A percentile compares a stretch with the other conserved stretches of the same genome.
These are phyloP conservation scores for Protomyctophum bolini DNA, from an alignment of 2,113 vertebrate species.

Conservation along the genomic window DNA sequence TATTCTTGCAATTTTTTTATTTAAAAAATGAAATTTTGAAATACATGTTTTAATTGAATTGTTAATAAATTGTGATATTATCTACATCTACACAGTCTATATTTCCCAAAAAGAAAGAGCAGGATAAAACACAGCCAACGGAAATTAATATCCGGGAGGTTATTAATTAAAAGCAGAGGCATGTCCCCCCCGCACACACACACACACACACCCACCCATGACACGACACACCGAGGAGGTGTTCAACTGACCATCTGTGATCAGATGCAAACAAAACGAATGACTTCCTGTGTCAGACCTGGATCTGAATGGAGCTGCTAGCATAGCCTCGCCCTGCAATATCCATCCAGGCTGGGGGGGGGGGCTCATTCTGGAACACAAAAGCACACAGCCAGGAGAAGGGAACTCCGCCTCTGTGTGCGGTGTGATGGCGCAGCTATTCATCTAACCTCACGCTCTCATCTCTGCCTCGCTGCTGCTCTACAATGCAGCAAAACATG, in stretches of 20 bases:
- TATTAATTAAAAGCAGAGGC: too few relatives aligned
- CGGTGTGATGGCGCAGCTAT: constrained; percentile 37
- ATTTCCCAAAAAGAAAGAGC: too few relatives aligned
- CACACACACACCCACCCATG: neutral
- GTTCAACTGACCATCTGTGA: constrained; percentile 44
- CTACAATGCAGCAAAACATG: constrained; percentile 26
- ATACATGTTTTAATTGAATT: too few relatives aligned
- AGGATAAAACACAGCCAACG: too few relatives aligned
- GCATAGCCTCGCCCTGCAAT: constrained; percentile 43
- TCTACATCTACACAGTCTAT: too few relatives aligned
- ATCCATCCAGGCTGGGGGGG: constrained; percentile 43
- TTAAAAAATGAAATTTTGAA: too few relatives aligned
- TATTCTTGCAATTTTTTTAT: too few relatives aligned
- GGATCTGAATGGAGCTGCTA: constrained; percentile 38
- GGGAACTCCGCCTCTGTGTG: constrained; percentile 55
- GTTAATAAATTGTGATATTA: too few relatives aligned
- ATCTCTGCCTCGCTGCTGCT: neutral
- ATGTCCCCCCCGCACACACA: constrained; percentile 6
- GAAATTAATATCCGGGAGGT: too few relatives aligned
- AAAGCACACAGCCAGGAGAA: constrained; percentile 48
- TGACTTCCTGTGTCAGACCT: constrained; percentile 61
- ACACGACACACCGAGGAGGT: neutral
- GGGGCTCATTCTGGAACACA: constrained; percentile 60
- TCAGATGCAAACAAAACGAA: constrained; percentile 64
- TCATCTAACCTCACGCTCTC: constrained; percentile 10